Percentiles rank a stretch among this genome's conserved stretches.
phyloP scores from a whole-genome alignment of 1,140 invertebrate genomes.

The Drosophila arawakana region DNA sequence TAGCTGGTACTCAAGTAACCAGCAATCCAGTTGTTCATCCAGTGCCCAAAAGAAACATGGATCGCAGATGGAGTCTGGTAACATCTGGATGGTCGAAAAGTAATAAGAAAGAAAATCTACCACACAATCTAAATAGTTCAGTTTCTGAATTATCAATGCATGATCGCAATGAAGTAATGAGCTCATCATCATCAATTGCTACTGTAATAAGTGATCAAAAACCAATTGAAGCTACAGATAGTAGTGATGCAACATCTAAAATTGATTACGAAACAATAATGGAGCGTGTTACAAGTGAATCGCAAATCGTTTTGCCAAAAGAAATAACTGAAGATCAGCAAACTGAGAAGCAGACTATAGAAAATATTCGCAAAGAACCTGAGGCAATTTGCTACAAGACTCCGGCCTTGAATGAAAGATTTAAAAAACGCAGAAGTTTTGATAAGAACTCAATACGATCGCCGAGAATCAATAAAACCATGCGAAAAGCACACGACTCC shows the following conservation, averaged over 20 bases:
- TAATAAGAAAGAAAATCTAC: conserved; percentile 75
- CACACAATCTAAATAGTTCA: conserved; percentile 6
- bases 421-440: background rate
- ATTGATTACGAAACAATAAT: conserved; percentile 90
- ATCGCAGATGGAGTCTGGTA: conserved; percentile 62
- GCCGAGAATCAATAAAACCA: background rate
- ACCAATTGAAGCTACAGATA: conserved; percentile 87
- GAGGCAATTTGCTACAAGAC: background rate
- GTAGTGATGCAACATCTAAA: background rate
- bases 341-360: background rate
- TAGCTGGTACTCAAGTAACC: conserved; percentile 23
- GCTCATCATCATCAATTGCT: background rate
- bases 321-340: background rate
- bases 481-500: background rate
- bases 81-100: conserved; percentile 46
- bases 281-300: conserved; percentile 86
- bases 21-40: conserved; percentile 2
- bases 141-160: background rate
- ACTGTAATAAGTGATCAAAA: conserved; percentile 57
- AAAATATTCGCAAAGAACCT: background rate
- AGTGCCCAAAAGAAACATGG: conserved; percentile 18
- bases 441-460: background rate
- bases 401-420: background rate
- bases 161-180: background rate
- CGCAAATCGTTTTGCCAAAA: background rate